Evolutionary conservation across 2,888 invertebrate genomes (phyloP).

Genomic region (Rhagium mordax): DNA sequence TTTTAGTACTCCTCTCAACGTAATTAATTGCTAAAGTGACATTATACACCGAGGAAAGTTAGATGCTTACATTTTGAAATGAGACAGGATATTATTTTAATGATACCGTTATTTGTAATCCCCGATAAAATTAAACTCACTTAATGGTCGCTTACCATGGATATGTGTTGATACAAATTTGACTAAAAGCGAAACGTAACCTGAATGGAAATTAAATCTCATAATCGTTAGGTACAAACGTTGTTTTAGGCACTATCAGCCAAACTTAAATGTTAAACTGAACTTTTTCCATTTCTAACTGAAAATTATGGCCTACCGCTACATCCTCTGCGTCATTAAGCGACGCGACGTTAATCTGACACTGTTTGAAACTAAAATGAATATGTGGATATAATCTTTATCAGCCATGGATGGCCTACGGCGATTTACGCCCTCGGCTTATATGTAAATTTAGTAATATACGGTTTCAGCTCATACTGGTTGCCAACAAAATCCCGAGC

Average conservation of each 20-base stretch:
- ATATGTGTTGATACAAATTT: background rate
- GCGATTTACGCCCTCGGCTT: too few species aligned
- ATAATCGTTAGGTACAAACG: background rate
- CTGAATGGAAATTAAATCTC: background rate
- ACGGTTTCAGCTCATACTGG: too few species aligned
- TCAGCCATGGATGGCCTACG: too few species aligned
- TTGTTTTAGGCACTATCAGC: background rate
- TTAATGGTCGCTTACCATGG: background rate
- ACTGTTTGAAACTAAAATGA: too few species aligned
- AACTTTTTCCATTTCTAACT: too few species aligned
- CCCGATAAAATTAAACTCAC: constrained; percentile 1
- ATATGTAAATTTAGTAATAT: too few species aligned
- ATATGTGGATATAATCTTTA: too few species aligned
- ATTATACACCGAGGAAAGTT: background rate
- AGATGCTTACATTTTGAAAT: background rate
- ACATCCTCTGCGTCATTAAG: too few species aligned
- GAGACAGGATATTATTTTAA: constrained; percentile 5
- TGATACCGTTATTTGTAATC: constrained; percentile 2
- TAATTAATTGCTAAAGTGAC: background rate
- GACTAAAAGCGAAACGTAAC: background rate
- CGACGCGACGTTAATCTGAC: too few species aligned
- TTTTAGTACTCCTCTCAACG: background rate
- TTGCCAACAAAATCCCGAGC: too few species aligned
- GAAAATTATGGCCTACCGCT: too few species aligned
- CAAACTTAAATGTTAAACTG: background rate